Evolutionary conservation across 35 echinoderm and acorn worm genomes (phyloP).

Genomic region (Acanthaster planci): DNA sequence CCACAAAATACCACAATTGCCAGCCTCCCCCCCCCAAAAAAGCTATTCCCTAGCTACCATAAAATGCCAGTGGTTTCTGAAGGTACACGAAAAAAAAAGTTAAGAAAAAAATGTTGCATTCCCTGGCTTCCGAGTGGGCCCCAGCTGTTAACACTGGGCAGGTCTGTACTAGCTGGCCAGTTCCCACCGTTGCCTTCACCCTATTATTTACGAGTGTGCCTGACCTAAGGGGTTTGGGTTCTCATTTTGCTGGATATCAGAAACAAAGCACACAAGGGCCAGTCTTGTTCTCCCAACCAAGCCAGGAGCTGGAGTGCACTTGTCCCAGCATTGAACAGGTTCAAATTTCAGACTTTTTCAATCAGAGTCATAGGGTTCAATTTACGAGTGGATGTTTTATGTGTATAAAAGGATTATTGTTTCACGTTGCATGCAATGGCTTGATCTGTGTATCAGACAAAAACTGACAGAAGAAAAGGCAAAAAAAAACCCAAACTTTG

Average conservation of each 20-base stretch:
- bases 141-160: too few species aligned
- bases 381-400: slow-evolving; percentile 8
- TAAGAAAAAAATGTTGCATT: neutral
- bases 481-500: too few species aligned
- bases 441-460: too few species aligned
- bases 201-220: slow-evolving; percentile 22
- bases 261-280: slow-evolving; percentile 4
- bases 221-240: neutral
- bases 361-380: neutral
- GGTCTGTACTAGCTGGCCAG: too few species aligned
- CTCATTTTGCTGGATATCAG: slow-evolving; percentile 9
- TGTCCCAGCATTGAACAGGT: slow-evolving; percentile 23
- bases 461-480: too few species aligned
- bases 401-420: slow-evolving; percentile 12
- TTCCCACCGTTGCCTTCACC: neutral
- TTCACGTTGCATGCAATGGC: neutral
- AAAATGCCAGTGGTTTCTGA: neutral
- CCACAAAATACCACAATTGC: too few species aligned
- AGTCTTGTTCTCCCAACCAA: slow-evolving; percentile 10
- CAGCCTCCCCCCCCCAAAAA: too few species aligned
- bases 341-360: slow-evolving; percentile 2
- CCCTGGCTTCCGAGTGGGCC: neutral
- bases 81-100: neutral
- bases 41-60: slow-evolving; percentile 5
- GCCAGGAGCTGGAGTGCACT: slow-evolving; percentile 2